phyloP scores from a whole-genome alignment of 2,888 invertebrate species.

The Drosophila tripunctata region DNA sequence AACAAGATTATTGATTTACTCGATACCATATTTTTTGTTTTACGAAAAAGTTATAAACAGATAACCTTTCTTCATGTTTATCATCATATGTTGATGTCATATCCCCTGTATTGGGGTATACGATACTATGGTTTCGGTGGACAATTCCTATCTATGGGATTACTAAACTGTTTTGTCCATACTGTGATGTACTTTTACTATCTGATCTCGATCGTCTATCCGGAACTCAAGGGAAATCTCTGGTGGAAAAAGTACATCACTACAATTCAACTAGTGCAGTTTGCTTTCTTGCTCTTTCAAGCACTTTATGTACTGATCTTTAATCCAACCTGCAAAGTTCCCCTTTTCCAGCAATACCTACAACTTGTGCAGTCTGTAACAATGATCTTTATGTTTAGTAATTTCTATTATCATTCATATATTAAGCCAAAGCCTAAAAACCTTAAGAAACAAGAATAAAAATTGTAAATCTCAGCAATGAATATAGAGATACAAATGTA shows the following conservation, averaged over 20 bases:
- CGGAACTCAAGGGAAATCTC: slow-evolving; percentile 88
- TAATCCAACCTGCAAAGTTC: slow-evolving; percentile 36
- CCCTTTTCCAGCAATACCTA: slow-evolving; percentile 11
- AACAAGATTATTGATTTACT: slow-evolving; percentile 57
- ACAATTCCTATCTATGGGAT: slow-evolving; percentile 87
- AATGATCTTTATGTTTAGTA: slow-evolving; percentile 44
- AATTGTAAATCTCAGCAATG: too few species aligned
- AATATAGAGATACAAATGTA: too few species aligned
- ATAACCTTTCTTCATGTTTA: slow-evolving; percentile 58
- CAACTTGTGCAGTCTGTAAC: slow-evolving; percentile 20
- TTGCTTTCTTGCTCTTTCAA: slow-evolving; percentile 72
- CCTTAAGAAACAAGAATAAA: not conserved
- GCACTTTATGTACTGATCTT: slow-evolving; percentile 24
- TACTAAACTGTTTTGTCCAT: slow-evolving; percentile 91
- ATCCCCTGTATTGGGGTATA: not conserved
- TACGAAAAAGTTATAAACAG: slow-evolving; percentile 62
- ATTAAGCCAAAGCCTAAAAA: slow-evolving; percentile 1
- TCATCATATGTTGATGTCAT: slow-evolving; percentile 54
- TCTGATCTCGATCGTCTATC: slow-evolving; percentile 89
- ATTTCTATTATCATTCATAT: slow-evolving; percentile 47
- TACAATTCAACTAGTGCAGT: slow-evolving; percentile 91
- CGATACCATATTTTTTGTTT: slow-evolving; percentile 60
- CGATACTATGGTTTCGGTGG: slow-evolving; percentile 86
- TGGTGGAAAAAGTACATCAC: slow-evolving; percentile 93
- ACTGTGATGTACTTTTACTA: slow-evolving; percentile 93